phyloP scores from a whole-genome alignment of 2,113 vertebrate species.

The Numida meleagris region DNA sequence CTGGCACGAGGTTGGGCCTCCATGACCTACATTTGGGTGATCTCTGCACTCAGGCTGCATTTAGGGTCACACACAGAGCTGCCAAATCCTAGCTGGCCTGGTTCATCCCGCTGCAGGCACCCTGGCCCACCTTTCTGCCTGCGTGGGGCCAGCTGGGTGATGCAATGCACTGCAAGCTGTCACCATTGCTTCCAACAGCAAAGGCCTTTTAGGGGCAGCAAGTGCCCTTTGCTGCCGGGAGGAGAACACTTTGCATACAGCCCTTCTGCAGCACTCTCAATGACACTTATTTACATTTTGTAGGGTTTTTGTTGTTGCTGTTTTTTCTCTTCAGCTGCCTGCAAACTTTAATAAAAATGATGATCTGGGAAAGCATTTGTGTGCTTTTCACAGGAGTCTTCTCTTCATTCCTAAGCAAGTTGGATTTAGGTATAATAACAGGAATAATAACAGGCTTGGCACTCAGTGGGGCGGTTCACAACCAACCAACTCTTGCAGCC shows the following conservation, averaged over 20 bases:
- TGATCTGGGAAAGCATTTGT: slow-evolving; percentile 30
- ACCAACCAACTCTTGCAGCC: slow-evolving; percentile 22
- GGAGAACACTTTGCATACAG: background rate
- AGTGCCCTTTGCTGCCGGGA: background rate
- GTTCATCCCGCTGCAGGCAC: background rate
- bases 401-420: slow-evolving; percentile 40
- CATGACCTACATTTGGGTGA: background rate
- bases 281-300: slow-evolving; percentile 42
- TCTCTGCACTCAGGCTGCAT: accelerated
- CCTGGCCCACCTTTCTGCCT: background rate
- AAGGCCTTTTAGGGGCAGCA: background rate
- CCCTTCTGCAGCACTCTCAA: background rate
- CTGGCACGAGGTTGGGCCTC: background rate
- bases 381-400: slow-evolving; percentile 38
- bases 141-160: slow-evolving; percentile 16
- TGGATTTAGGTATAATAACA: slow-evolving; percentile 52
- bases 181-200: slow-evolving; percentile 35
- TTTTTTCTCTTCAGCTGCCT: background rate
- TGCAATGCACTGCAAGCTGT: slow-evolving; percentile 37
- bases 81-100: background rate
- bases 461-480: background rate
- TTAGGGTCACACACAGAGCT: background rate
- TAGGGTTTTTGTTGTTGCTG: background rate
- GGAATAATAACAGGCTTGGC: slow-evolving; percentile 56
- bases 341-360: slow-evolving; percentile 69